Evolutionary conservation across 2,797 vertebrate species (phyloP).

Genomic region (Gouania willdenowi): DNA sequence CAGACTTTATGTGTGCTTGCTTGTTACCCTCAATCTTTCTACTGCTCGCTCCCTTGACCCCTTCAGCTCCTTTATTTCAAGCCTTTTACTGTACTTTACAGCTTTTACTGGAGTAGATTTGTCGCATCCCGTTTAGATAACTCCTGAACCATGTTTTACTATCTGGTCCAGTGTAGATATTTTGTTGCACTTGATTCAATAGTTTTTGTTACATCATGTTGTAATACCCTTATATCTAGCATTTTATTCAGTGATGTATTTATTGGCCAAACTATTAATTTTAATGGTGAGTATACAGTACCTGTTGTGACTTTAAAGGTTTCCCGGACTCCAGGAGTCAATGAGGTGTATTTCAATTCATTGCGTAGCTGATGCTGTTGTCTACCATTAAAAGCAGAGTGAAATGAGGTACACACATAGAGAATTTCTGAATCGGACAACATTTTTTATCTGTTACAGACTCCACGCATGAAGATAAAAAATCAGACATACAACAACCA

Average conservation of each 20-base stretch:
- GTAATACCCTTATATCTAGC: background rate
- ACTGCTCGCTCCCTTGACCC: constrained; percentile 35
- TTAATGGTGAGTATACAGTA: too few relatives aligned
- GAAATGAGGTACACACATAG: too few relatives aligned
- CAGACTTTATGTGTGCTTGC: constrained; percentile 67
- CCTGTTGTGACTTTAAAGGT: too few relatives aligned
- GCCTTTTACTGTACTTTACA: constrained; percentile 52
- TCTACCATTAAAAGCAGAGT: too few relatives aligned
- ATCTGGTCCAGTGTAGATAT: background rate
- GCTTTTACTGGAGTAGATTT: constrained; percentile 7
- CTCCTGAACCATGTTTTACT: background rate
- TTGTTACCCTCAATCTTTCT: constrained; percentile 64
- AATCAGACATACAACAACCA: too few relatives aligned
- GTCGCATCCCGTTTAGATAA: constrained; percentile 16
- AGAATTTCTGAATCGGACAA: too few relatives aligned
- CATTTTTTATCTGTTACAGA: too few relatives aligned
- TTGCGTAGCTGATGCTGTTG: constrained; percentile 3
- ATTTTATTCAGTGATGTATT: constrained; percentile 1
- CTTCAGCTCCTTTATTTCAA: constrained; percentile 49
- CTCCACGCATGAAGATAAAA: too few relatives aligned
- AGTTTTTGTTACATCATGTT: background rate
- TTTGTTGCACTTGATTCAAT: background rate
- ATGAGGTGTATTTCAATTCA: constrained; percentile 7
- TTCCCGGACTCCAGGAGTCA: too few relatives aligned
- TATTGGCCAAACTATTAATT: constrained; percentile 6